phyloP scores from a whole-genome alignment of 2,888 invertebrate species.

The Cephus pygmeus region DNA sequence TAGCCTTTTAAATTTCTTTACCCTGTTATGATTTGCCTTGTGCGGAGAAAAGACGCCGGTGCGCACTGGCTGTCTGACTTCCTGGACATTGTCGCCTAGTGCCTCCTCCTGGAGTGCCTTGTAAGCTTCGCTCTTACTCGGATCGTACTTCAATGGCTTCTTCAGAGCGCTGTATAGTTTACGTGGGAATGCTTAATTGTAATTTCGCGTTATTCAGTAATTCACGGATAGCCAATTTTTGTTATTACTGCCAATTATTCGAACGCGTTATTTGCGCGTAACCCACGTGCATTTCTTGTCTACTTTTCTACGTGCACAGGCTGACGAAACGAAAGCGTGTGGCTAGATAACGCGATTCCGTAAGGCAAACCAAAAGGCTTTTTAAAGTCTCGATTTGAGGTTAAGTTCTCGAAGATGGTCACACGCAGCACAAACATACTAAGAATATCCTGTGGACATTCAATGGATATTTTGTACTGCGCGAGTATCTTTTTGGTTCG shows the following conservation, averaged over 20 bases:
- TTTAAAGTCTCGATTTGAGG: too few species aligned
- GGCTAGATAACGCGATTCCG: too few species aligned
- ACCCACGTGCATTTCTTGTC: too few species aligned
- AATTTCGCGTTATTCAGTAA: neutral
- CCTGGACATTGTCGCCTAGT: conserved; percentile 74
- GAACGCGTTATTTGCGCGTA: too few species aligned
- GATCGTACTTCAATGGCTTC: conserved; percentile 84
- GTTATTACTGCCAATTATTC: conserved; percentile 27
- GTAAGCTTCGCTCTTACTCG: conserved; percentile 89
- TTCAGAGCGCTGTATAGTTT: conserved; percentile 65
- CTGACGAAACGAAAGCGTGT: too few species aligned
- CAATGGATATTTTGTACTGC: too few species aligned
- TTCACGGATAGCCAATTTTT: neutral
- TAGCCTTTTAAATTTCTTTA: conserved; percentile 25
- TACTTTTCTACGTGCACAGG: too few species aligned
- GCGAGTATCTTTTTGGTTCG: too few species aligned
- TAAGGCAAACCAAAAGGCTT: too few species aligned
- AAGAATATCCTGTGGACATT: too few species aligned
- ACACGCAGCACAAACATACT: too few species aligned
- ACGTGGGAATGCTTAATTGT: conserved; percentile 2
- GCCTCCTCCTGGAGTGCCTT: conserved; percentile 84
- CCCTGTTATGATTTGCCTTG: conserved; percentile 62
- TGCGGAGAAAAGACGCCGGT: conserved; percentile 82
- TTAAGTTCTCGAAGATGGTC: too few species aligned
- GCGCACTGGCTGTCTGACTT: conserved; percentile 78